These are phyloP conservation scores for Desoria tigrina DNA, from an alignment of 2,888 invertebrate genomes.

Conservation along the genomic window DNA sequence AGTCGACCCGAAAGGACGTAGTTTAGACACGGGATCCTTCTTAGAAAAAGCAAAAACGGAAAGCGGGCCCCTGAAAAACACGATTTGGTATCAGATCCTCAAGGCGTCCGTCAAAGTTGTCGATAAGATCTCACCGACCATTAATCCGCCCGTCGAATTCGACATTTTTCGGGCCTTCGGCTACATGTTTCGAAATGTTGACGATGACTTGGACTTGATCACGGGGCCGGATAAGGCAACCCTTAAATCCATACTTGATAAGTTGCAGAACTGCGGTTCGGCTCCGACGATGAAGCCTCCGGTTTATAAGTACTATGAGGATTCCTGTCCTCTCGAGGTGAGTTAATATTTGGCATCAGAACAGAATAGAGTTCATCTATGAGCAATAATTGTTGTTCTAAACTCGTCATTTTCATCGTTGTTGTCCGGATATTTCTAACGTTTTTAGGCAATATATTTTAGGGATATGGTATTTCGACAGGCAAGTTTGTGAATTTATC, in stretches of 20 bases:
- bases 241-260: neutral
- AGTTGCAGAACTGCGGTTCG: neutral
- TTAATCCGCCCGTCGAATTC: neutral
- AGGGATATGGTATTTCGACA: too few relatives aligned
- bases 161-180: neutral
- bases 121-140: neutral
- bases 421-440: too few relatives aligned
- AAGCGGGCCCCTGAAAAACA: neutral
- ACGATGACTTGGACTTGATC: neutral
- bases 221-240: neutral
- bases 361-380: too few relatives aligned
- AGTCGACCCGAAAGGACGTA: too few relatives aligned
- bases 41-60: neutral
- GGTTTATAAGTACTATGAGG: too few relatives aligned
- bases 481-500: too few relatives aligned
- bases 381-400: too few relatives aligned
- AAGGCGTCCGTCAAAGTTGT: neutral
- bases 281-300: neutral
- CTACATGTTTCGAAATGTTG: neutral
- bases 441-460: too few relatives aligned
- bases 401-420: too few relatives aligned
- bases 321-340: too few relatives aligned
- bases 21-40: too few relatives aligned
- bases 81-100: neutral
- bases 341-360: too few relatives aligned